A percentile compares a stretch with the other conserved stretches of the same genome.
Conservation (phyloP, 2,888 invertebrate species). For the Leucophenga maculata region DNA sequence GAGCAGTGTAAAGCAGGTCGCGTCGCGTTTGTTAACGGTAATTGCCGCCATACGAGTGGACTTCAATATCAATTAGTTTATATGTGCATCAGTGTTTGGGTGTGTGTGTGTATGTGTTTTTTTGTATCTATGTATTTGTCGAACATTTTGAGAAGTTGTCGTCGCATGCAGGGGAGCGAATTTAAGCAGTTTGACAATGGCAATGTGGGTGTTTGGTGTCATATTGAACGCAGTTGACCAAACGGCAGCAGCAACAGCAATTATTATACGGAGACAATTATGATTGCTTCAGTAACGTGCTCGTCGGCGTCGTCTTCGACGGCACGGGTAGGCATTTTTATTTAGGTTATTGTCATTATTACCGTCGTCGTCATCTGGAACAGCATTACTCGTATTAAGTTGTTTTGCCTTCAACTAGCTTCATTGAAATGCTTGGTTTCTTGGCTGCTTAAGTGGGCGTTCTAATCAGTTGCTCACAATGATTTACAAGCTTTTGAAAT, state of each 20-base stretch:
- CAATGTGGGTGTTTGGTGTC: neutral
- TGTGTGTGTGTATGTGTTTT: neutral
- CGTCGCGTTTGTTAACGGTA: conserved; percentile 20
- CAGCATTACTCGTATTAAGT: no score
- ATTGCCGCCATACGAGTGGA: conserved; percentile 17
- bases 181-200: neutral
- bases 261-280: neutral
- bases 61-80: conserved; percentile 24
- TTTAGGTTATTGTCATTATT: no score
- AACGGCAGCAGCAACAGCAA: neutral
- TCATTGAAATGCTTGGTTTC: neutral
- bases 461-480: neutral
- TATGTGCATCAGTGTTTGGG: no score
- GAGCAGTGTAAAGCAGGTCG: neutral
- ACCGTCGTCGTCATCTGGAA: no score
- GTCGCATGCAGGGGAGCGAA: neutral
- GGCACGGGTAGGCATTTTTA: neutral
- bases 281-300: neutral
- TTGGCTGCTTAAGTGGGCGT: neutral
- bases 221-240: neutral
- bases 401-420: neutral
- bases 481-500: neutral
- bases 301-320: neutral
- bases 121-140: no score
- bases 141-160: no score